phyloP scores from a whole-genome alignment of 2,113 vertebrate species.

The Morone chrysops region DNA sequence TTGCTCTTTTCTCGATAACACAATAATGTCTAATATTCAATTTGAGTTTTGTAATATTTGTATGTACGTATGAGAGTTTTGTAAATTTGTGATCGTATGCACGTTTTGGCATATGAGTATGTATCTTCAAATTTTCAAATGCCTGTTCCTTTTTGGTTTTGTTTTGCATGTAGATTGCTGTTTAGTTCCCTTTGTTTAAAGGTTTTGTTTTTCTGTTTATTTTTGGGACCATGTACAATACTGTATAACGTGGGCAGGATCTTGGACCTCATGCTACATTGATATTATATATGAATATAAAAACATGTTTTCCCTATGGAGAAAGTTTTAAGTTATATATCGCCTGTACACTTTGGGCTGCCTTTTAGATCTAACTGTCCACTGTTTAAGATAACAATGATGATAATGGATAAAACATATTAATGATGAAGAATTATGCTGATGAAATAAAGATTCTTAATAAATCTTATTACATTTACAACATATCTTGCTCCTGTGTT shows the following conservation, averaged over 20 bases:
- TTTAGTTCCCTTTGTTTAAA: slow-evolving; percentile 73
- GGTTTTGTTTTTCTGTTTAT: slow-evolving; percentile 68
- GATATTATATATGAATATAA: slow-evolving; percentile 88
- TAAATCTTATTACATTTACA: slow-evolving; percentile 89
- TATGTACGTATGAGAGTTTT: slow-evolving; percentile 81
- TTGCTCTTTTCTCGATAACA: slow-evolving; percentile 71
- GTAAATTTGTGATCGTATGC: slow-evolving; percentile 82
- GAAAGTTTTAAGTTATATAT: slow-evolving; percentile 92
- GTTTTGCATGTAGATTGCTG: slow-evolving; percentile 85
- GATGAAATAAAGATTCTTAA: slow-evolving; percentile 87
- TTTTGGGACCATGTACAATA: slow-evolving; percentile 87
- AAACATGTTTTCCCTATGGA: slow-evolving; percentile 92
- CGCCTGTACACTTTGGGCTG: slow-evolving; percentile 89
- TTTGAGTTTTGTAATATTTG: slow-evolving; percentile 80
- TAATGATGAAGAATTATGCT: slow-evolving; percentile 83
- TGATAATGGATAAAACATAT: slow-evolving; percentile 82
- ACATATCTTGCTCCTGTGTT: slow-evolving; percentile 54
- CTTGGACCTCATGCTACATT: slow-evolving; percentile 90
- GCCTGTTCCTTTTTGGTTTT: slow-evolving; percentile 75
- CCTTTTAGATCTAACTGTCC: slow-evolving; percentile 88
- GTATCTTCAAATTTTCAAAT: slow-evolving; percentile 77
- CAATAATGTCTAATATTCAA: slow-evolving; percentile 72
- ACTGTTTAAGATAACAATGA: slow-evolving; percentile 85
- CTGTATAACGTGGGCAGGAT: slow-evolving; percentile 87
- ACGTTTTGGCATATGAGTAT: slow-evolving; percentile 83